Evolutionary conservation across 2,888 invertebrate genomes (phyloP), one percentile per base, ranked within the genome.

Genomic region (Spodoptera littoralis): DNA sequence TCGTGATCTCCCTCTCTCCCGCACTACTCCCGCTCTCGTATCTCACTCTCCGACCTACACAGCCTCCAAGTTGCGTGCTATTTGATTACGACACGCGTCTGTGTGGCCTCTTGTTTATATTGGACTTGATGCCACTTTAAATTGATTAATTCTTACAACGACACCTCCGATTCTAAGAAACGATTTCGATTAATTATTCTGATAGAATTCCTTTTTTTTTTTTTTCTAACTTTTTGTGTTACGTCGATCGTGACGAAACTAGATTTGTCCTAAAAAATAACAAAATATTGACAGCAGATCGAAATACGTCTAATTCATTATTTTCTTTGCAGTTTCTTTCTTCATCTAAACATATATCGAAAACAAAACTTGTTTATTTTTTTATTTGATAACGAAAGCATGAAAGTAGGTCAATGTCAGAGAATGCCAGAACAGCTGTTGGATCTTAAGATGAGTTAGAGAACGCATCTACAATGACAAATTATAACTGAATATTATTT

Each of bases 101-200:
- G 90, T 91, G 92, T 91, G 91, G 81, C 80, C 87, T 84, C 85
- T 92, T 94, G 93, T 94, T 93, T 93, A 92, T 92, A 92, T 92
- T 92, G 91, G 89, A 88, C 90, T 89, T 88, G 88, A 90, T 91
- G 89, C 88, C 89, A 90, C 90, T 93, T 92, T 91, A 91, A 93
- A 92, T 92, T 94, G 91, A 93, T 92, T 91, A 92, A 92, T 92
- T 89, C 86, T 86, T 86, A 88, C 85, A 82, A 84, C 85, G 87
- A 89, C 89, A 92, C 91, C 88, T 91, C 84, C 79, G 82, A 84
- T 87, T 89, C 82, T 84, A 83, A 82, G 79, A 84, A 79, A 80
- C 72, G 64, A 77, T 80, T 76, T 73, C 65, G 73, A 77, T 71
- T 78, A 74, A 68, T 75, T 78, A 73, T 69, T 69, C 61, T 60